A percentile compares a stretch with the other conserved stretches of the same genome.
These are phyloP conservation scores for Mus spretus DNA, from an alignment of 2,797 vertebrate genomes.

Conservation along the genomic window DNA sequence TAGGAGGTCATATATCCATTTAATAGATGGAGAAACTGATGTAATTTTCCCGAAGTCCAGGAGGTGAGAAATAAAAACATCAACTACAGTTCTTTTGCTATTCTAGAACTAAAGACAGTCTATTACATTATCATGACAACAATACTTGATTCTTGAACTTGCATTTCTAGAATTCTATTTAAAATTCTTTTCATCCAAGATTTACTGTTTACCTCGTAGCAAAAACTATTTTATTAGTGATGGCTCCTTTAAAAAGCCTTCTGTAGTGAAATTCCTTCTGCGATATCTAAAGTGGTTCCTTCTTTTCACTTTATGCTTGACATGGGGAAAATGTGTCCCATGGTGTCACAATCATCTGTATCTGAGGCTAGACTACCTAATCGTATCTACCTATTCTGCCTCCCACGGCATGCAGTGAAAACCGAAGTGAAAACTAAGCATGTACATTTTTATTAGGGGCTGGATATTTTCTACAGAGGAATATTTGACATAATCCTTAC, in stretches of 20 bases:
- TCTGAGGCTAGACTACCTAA: background rate
- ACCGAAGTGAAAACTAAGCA: background rate
- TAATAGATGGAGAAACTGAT: constrained; percentile 64
- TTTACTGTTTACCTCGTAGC: constrained; percentile 42
- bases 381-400: background rate
- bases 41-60: constrained; percentile 25
- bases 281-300: background rate
- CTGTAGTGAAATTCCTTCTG: background rate
- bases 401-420: background rate
- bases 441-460: background rate
- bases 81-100: background rate
- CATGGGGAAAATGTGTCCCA: background rate
- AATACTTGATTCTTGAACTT: constrained; percentile 24
- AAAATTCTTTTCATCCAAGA: background rate
- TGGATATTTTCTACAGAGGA: background rate
- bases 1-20: background rate
- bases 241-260: background rate
- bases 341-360: background rate
- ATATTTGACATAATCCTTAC: background rate
- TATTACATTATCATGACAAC: background rate
- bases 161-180: constrained; percentile 17
- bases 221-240: constrained; percentile 47
- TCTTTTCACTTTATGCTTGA: constrained; percentile 17
- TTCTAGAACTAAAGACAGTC: background rate
- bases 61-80: background rate